Evolutionary conservation across 2,797 vertebrate species (phyloP), one percentile per base, ranked within the genome.

Genomic region (Paramormyrops hopkinsi): DNA sequence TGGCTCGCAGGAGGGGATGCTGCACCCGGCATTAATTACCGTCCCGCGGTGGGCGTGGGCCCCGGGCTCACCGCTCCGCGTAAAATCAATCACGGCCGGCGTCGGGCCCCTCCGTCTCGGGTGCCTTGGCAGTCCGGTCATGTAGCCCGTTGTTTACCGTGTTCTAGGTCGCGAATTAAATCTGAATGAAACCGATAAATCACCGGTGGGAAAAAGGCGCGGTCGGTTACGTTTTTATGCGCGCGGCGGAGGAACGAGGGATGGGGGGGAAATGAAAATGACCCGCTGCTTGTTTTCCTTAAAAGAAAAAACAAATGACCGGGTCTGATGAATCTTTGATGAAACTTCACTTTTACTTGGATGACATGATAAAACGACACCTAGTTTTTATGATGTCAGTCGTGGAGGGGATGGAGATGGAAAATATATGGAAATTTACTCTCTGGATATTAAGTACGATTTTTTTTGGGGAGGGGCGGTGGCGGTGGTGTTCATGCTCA

Each of bases 121-220:
- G 90, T 89, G 92, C 37, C 85, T 96, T 94, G 94, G 94, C 94
- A 96, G 94, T 95, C 95, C 92, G 91, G 95, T 95, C 95, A 95
- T 95, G 95, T 95, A 94, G 92, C 59, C 92, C 92, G 94, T 95
- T 96, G 95, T 96, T 95, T 96, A 95, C 95, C 89, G 93, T 93
- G 93, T 94, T 94, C 93, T 93, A 93, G 93, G 95, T 95, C 93
- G 92, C 95, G 95, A 96, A 96, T 95, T 96, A 95, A 95, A 95
- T 93, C 94, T 95, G 95, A 96, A 95, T 95, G 94, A 95, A 94
- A 94, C 94, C 92, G 91, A 96, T 96, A 96, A 95, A 96, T 96
- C 95, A 95, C 92, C 90, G 90, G 91, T 90, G 79, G 90, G 93
- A 93, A 95, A 94, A 94, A 94, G 94, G 94, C 92, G 92, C 93